Percentiles rank a stretch among this genome's conserved stretches.
Evolutionary conservation across 2,797 vertebrate species (phyloP).

Genomic region (Danio choprae): DNA sequence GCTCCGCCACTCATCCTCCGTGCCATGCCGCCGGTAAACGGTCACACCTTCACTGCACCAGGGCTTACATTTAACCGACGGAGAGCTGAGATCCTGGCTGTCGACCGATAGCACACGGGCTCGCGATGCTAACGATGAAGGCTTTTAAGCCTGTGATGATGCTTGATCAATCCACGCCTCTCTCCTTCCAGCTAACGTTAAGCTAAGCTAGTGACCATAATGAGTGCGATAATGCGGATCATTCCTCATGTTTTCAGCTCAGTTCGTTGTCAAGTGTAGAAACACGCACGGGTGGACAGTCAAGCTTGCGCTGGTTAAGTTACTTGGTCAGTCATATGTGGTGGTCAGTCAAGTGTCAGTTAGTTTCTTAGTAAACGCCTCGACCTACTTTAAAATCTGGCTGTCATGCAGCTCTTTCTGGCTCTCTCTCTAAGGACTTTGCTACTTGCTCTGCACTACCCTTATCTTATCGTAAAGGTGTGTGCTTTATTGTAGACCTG

Average conservation of each 20-base stretch:
- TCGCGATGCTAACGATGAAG: background rate
- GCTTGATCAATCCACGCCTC: constrained; percentile 21
- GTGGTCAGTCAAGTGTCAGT: background rate
- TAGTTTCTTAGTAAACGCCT: background rate
- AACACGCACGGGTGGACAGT: background rate
- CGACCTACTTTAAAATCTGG: constrained; percentile 17
- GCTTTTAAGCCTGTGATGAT: background rate
- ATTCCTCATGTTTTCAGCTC: background rate
- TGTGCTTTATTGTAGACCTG: background rate
- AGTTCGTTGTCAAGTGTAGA: background rate
- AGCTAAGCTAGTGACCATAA: constrained; percentile 33
- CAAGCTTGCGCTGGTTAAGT: background rate
- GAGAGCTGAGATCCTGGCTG: background rate
- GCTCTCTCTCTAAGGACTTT: background rate
- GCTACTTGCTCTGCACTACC: background rate
- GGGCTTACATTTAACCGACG: background rate
- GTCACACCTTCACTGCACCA: background rate
- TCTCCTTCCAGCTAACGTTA: constrained; percentile 31
- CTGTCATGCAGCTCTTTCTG: background rate
- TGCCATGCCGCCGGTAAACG: background rate
- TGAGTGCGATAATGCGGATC: background rate
- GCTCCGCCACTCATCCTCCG: background rate
- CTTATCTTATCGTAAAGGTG: background rate
- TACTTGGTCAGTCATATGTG: background rate
- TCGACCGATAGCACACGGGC: background rate